A percentile compares a stretch with the other conserved stretches of the same genome.
These are phyloP conservation scores for Molossus molossus DNA, from an alignment of 2,797 vertebrate species.

Conservation along the genomic window DNA sequence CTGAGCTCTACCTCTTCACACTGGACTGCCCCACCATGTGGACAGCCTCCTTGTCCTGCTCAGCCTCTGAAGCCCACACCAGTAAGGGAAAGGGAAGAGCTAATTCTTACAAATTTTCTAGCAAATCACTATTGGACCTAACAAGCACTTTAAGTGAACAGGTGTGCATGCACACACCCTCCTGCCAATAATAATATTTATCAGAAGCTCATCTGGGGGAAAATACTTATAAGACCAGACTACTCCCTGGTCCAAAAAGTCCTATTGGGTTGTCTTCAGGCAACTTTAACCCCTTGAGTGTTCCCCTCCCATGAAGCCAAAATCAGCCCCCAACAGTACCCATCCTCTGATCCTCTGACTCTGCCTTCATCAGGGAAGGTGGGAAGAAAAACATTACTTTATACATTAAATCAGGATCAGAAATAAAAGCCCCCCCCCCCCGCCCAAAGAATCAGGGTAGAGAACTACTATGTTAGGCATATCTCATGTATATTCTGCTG, in stretches of 20 bases:
- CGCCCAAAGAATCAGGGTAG: constrained; percentile 74
- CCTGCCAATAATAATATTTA: not conserved
- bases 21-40: not conserved
- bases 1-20: not conserved
- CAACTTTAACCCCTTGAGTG: constrained; percentile 27
- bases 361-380: constrained; percentile 46
- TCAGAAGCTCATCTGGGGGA: not conserved
- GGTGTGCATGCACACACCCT: not conserved
- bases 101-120: not conserved
- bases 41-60: not conserved
- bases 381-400: constrained; percentile 50
- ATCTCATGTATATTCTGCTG: constrained; percentile 64
- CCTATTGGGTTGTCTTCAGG: constrained; percentile 16
- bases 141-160: not conserved
- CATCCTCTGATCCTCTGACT: not conserved
- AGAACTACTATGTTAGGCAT: constrained; percentile 37
- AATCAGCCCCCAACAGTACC: not conserved
- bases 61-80: not conserved
- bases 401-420: constrained; percentile 66
- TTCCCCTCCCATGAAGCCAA: not conserved
- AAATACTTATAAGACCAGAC: constrained; percentile 41
- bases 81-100: not conserved
- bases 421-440: not conserved
- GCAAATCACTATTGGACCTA: not conserved
- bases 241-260: not conserved